A percentile compares a stretch with the other conserved stretches of the same genome.
These are phyloP conservation scores for Acanthococcus lagerstroemiae DNA, from an alignment of 2,888 invertebrate species.

Conservation along the genomic window DNA sequence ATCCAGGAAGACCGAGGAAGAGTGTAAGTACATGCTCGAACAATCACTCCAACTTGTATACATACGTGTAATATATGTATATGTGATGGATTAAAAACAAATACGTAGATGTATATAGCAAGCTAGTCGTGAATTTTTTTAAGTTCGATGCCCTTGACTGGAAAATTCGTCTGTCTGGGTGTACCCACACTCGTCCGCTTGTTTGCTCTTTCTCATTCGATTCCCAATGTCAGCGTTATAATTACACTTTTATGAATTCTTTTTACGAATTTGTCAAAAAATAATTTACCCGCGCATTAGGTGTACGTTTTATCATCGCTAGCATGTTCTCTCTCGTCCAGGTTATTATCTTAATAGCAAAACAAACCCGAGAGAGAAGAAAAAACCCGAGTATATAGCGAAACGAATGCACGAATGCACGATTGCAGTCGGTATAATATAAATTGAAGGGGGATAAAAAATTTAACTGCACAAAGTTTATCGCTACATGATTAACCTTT, in stretches of 20 bases:
- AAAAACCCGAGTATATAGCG: neutral
- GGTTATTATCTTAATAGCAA: neutral
- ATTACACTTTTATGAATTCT: too few species aligned
- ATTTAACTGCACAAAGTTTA: neutral
- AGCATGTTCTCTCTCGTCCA: too few species aligned
- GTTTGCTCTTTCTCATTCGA: too few species aligned
- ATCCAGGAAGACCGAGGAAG: too few species aligned
- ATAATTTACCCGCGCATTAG: too few species aligned
- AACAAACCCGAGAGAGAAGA: too few species aligned
- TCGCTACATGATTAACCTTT: neutral
- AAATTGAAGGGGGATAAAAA: neutral
- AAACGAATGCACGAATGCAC: neutral
- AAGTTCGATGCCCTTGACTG: slow-evolving; percentile 2
- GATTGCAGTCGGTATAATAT: neutral
- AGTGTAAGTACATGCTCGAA: too few species aligned
- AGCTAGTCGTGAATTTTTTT: too few species aligned
- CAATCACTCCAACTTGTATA: neutral
- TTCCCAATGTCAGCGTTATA: neutral
- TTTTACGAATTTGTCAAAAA: too few species aligned
- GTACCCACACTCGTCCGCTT: too few species aligned
- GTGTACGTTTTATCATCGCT: too few species aligned
- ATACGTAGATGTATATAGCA: neutral
- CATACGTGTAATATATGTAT: neutral
- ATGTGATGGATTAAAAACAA: neutral
- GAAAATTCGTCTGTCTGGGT: neutral